Percentiles rank a stretch among this genome's conserved stretches.
These are phyloP conservation scores for Galeopterus variegatus DNA, from an alignment of 2,113 vertebrate genomes.

Conservation along the genomic window DNA sequence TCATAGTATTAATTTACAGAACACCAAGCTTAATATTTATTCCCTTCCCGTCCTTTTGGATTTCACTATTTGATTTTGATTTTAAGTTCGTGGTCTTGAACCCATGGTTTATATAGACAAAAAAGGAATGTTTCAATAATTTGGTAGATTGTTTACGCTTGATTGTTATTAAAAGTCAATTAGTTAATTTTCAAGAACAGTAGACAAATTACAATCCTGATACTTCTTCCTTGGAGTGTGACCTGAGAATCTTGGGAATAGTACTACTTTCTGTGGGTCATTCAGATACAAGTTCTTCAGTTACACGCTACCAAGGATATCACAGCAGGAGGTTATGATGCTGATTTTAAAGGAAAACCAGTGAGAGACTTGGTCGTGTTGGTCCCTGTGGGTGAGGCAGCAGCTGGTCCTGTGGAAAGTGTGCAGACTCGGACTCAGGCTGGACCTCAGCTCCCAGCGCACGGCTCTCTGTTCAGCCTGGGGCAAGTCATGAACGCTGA, in stretches of 20 bases:
- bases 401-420: neutral
- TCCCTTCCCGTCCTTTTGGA: neutral
- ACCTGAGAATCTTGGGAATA: neutral
- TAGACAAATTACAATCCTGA: neutral
- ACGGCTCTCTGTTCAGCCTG: neutral
- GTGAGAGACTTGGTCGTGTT: neutral
- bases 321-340: neutral
- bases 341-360: neutral
- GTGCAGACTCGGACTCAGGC: neutral
- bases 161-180: neutral
- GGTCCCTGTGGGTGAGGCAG: neutral
- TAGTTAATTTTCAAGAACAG: neutral
- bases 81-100: neutral
- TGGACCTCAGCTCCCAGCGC: neutral
- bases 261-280: neutral
- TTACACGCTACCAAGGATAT: neutral
- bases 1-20: constrained; percentile 41
- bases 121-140: constrained; percentile 21
- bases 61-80: neutral
- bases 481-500: neutral
- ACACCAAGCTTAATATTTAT: neutral
- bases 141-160: neutral
- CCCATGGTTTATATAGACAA: neutral
- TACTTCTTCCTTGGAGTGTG: neutral
- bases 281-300: neutral